Evolutionary conservation across 2,113 vertebrate species (phyloP).

Genomic region (Telmatochromis sp.): DNA sequence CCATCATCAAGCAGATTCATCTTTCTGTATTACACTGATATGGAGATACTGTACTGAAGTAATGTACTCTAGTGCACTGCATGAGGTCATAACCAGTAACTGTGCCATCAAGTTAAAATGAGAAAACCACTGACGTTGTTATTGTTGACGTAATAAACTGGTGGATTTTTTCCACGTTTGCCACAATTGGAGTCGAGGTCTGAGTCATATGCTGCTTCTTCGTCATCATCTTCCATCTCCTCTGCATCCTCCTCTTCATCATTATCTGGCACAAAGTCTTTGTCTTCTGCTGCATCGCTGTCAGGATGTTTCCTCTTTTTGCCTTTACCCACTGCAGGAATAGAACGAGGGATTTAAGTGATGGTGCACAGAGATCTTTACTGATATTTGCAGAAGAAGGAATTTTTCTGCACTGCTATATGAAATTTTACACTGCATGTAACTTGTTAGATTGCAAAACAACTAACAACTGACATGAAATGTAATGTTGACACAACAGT

Average conservation of each 20-base stretch:
- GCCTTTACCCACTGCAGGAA: background rate
- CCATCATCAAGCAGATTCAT: background rate
- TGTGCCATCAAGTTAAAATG: background rate
- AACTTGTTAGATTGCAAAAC: background rate
- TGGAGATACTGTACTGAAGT: background rate
- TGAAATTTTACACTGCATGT: background rate
- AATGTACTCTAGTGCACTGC: background rate
- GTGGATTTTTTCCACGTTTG: background rate
- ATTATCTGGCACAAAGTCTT: constrained; percentile 77
- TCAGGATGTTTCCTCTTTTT: constrained; percentile 53
- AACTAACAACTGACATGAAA: background rate
- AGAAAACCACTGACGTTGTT: background rate
- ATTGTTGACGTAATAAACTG: background rate
- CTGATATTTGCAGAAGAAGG: background rate
- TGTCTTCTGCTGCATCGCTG: constrained; percentile 46
- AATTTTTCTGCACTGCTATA: background rate
- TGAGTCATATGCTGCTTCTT: constrained; percentile 28
- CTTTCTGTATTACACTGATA: background rate
- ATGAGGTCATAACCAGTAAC: background rate
- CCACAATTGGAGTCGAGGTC: background rate
- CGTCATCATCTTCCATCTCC: constrained; percentile 53
- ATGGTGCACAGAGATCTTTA: background rate
- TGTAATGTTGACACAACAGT: background rate
- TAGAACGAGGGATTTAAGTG: background rate
- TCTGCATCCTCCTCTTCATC: constrained; percentile 68